These are phyloP conservation scores for Elymnias hypermnestra DNA, from an alignment of 1,140 invertebrate species.

Conservation along the genomic window DNA sequence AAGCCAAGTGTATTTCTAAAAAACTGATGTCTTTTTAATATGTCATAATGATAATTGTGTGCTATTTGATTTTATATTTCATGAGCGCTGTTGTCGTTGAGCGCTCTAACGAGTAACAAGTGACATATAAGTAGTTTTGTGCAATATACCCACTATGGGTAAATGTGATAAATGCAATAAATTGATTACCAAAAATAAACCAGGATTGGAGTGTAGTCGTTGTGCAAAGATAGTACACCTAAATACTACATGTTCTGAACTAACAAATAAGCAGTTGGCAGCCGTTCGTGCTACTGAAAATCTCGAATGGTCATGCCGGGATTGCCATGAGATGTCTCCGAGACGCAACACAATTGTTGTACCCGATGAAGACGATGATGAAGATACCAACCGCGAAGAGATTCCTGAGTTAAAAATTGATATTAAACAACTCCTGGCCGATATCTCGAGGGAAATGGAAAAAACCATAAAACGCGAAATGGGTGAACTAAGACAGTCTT, in stretches of 20 bases:
- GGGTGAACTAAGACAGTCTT: background rate
- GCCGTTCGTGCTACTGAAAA: constrained; percentile 1
- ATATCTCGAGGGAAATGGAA: constrained; percentile 7
- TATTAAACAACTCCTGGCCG: background rate
- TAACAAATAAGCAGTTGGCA: constrained; percentile 1
- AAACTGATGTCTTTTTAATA: no score
- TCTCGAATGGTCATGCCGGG: constrained; percentile 2
- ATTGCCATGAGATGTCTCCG: background rate
- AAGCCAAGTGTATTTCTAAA: no score
- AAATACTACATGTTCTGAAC: background rate
- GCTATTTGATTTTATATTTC: no score
- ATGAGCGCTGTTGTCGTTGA: no score
- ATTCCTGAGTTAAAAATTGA: background rate
- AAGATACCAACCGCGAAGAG: constrained; percentile 2
- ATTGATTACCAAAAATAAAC: constrained; percentile 1
- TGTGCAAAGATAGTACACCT: constrained; percentile 1
- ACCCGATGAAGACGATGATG: no score
- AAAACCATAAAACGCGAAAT: constrained; percentile 9
- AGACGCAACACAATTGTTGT: no score
- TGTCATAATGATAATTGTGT: no score
- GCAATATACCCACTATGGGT: no score
- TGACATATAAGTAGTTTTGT: no score
- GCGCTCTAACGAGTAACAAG: no score
- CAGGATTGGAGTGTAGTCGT: background rate
- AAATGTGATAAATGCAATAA: constrained; percentile 6